Evolutionary conservation across 2,113 vertebrate genomes (phyloP), one percentile per base, ranked within the genome.

Genomic region (Eupsittula cactorum): DNA sequence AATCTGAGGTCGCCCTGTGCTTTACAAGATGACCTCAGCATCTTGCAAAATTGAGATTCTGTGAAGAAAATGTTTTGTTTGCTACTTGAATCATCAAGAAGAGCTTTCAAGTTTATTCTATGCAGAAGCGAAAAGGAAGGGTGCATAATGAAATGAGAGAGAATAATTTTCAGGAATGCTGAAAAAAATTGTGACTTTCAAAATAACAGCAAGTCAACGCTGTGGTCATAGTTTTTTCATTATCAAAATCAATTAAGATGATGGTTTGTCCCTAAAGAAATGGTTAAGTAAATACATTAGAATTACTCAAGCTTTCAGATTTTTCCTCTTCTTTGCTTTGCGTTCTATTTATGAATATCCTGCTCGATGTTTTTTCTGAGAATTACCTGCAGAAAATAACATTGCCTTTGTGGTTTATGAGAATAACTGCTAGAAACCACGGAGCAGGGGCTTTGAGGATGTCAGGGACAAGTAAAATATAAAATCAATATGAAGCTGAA

Each of bases 1-100:
- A 91, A 87, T 75, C 75, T 9, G 2, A 76, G 83, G 83, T 95
- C 93, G 91, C 39, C 47, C 52, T 82, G 57, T 64, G 77, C 88
- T 92, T 84, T 68, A 60, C 44, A 78, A 53, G 65, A 46, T 83
- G 79, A 86, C 88, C 82, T 94, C 76, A 86, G 55, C 39, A 29
- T 88, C 90, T 88, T 94, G 65, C 69, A 93, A 92, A 96, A 92
- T 62, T 71, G 69, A 86, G 62, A 49, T 90, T 93, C 78, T 53
- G 53, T 35, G 50, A 95, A 92, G 44, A 88, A 93, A 71, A 82
- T 73, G 23, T 57, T 75, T 89, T 64, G 37, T 82, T 93, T 95
- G 88, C 70, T 84, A 39, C 86, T 88, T 90, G 86, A 95, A 71
- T 93, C 31, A 65, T 50, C 60, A 55, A 64, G 47, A 93, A 92